Evolutionary conservation across 2,888 invertebrate genomes (phyloP).

Genomic region (Phasia obesa): DNA sequence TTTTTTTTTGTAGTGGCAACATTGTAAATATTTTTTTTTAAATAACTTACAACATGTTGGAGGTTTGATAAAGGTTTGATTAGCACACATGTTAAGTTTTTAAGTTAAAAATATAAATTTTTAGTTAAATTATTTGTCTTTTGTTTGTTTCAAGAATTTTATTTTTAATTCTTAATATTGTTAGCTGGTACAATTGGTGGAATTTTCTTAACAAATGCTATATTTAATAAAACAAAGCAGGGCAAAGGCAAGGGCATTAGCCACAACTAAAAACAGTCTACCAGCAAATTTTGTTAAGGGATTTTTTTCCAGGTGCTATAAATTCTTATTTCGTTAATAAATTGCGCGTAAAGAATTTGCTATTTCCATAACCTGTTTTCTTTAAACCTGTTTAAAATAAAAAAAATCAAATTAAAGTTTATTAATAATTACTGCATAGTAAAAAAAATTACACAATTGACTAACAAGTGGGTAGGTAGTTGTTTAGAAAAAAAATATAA

Average conservation of each 20-base stretch:
- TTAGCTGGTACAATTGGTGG: slow-evolving; percentile 10
- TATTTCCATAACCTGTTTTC: slow-evolving; percentile 10
- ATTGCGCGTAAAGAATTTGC: slow-evolving; percentile 10
- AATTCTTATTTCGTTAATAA: neutral
- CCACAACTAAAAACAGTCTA: slow-evolving; percentile 17
- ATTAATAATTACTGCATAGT: slow-evolving; percentile 29
- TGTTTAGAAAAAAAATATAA: slow-evolving; percentile 21
- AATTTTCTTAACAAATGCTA: slow-evolving; percentile 55
- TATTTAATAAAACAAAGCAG: slow-evolving; percentile 57
- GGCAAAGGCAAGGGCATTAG: too few species aligned
- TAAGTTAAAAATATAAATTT: slow-evolving; percentile 17
- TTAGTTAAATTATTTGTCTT: slow-evolving; percentile 59
- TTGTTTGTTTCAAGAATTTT: slow-evolving; percentile 36
- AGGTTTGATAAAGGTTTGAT: slow-evolving; percentile 2
- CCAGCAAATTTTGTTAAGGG: slow-evolving; percentile 4
- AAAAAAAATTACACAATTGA: slow-evolving; percentile 13
- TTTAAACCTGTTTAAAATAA: slow-evolving; percentile 54
- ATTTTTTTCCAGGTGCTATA: slow-evolving; percentile 23
- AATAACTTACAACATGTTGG: slow-evolving; percentile 35
- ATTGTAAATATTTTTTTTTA: too few species aligned
- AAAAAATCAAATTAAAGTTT: slow-evolving; percentile 33
- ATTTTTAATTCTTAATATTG: slow-evolving; percentile 54
- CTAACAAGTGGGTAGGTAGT: slow-evolving; percentile 26
- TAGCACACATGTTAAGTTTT: neutral
- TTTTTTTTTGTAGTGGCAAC: too few species aligned